These are phyloP conservation scores for Bursaphelenchus okinawaensis DNA, from an alignment of 2,888 invertebrate species.

Conservation along the genomic window DNA sequence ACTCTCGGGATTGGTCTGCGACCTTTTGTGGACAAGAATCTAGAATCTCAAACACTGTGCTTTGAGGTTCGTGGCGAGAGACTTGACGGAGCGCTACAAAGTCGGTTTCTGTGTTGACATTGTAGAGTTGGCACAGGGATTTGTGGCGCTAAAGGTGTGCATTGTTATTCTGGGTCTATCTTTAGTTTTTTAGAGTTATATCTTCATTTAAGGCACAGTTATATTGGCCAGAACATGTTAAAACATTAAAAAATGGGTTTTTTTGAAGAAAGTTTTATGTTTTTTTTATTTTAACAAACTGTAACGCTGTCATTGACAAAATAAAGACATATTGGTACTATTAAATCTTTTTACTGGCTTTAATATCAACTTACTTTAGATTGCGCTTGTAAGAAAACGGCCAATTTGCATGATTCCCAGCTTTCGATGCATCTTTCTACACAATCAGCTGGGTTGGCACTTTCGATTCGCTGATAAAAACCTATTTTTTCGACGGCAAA, in stretches of 20 bases:
- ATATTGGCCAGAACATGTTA: too few relatives aligned
- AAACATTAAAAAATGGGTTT: too few relatives aligned
- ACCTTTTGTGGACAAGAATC: slow-evolving; percentile 21
- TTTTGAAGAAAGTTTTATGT: neutral
- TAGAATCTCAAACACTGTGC: slow-evolving; percentile 22
- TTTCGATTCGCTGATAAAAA: slow-evolving; percentile 36
- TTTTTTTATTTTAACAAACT: too few relatives aligned
- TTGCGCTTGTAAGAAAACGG: slow-evolving; percentile 25
- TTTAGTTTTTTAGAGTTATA: too few relatives aligned
- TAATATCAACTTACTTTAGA: neutral
- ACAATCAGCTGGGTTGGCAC: slow-evolving; percentile 22
- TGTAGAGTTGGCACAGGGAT: slow-evolving; percentile 25
- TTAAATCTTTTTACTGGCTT: neutral
- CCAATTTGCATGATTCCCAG: slow-evolving; percentile 28
- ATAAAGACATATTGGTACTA: too few relatives aligned
- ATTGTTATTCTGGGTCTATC: neutral
- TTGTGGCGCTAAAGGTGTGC: slow-evolving; percentile 19
- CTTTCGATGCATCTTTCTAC: slow-evolving; percentile 34
- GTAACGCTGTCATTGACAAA: too few relatives aligned
- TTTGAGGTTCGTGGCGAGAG: slow-evolving; percentile 18
- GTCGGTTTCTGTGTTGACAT: slow-evolving; percentile 22
- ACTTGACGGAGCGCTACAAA: slow-evolving; percentile 13
- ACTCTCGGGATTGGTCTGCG: slow-evolving; percentile 6
- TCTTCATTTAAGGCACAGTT: too few relatives aligned
- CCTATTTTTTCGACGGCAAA: slow-evolving; percentile 19